Evolutionary conservation across 2,888 invertebrate species (phyloP).

Genomic region (Argynnis bischoffii): DNA sequence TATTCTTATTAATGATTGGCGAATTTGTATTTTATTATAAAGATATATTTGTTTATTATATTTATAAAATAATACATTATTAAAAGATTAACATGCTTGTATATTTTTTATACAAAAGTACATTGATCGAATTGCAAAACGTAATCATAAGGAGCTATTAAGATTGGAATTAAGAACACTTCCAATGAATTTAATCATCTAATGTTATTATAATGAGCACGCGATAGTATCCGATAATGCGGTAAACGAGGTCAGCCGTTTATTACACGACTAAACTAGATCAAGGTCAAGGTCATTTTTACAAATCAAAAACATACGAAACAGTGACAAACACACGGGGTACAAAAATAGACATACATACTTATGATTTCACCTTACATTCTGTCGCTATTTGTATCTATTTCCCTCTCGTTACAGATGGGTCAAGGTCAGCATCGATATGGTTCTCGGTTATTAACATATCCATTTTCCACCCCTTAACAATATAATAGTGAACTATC

Average conservation of each 20-base stretch:
- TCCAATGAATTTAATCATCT: constrained; percentile 52
- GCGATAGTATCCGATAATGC: constrained; percentile 73
- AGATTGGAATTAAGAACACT: constrained; percentile 45
- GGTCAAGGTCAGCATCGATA: constrained; percentile 72
- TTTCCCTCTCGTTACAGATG: constrained; percentile 68
- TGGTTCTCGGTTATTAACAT: constrained; percentile 11
- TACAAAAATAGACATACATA: constrained; percentile 65
- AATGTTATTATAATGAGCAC: constrained; percentile 69
- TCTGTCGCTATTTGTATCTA: constrained; percentile 68
- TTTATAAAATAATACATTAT: not conserved
- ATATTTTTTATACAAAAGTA: constrained; percentile 6
- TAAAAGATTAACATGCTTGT: not conserved
- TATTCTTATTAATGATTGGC: no score
- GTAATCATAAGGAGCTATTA: constrained; percentile 30
- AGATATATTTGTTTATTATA: no score
- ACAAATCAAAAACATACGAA: constrained; percentile 76
- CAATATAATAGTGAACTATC: not conserved
- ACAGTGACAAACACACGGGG: constrained; percentile 67
- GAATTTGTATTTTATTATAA: no score
- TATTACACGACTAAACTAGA: constrained; percentile 77
- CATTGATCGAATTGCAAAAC: constrained; percentile 10
- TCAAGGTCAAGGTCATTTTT: constrained; percentile 82
- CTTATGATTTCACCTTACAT: constrained; percentile 69
- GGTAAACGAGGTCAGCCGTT: constrained; percentile 79
- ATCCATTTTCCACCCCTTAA: constrained; percentile 13